Evolutionary conservation across 2,113 vertebrate species (phyloP), one percentile per base, ranked within the genome.

Genomic region (Pteropus alecto): DNA sequence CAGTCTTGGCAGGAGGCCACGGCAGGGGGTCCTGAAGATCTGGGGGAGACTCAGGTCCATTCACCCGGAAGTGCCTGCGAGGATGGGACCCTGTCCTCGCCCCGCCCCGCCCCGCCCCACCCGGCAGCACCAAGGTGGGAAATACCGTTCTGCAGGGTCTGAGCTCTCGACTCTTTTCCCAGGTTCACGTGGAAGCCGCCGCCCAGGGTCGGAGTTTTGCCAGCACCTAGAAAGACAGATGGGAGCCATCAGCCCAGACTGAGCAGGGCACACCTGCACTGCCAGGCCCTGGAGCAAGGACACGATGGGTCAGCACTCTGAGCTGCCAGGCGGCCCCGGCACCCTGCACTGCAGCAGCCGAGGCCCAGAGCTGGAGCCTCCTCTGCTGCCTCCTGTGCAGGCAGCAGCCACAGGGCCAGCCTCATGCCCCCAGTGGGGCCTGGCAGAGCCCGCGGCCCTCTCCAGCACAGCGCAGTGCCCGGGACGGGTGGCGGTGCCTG

Each of bases 141-240:
- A 71, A 12, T 99, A 99, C 99, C 99, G 51, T 99, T 99, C 97
- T 99, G 99, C 43, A 99, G 98, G 0, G 99, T 99, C 98, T 99
- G 99, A 3, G 99, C 99, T 92, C 99, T 98, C 3, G 99, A 99
- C 98, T 99, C 99, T 84, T 99, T 99, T 24, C 99, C 99, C 87
- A 99, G 94, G 11, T 99, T 99, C 54, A 98, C 97, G 0, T 99
- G 98, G 98, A 99, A 99, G 58, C 98, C 99, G 35, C 99, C 99
- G 71, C 99, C 99, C 96, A 99, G 98, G 0, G 98, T 98, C 0
- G 99, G 99, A 90, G 97, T 98, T 96, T 98, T 99, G 68, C 98
- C 99, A 28, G 99, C 98, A 95, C 98, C 99, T 99, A 74, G 6
- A 74, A 81, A 93, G 46, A 97, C 13, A 94, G 41, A 84, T 51